Percentiles rank a stretch among this genome's conserved stretches.
These are phyloP conservation scores for Uropetala carovei DNA, from an alignment of 2,888 invertebrate genomes.

Conservation along the genomic window DNA sequence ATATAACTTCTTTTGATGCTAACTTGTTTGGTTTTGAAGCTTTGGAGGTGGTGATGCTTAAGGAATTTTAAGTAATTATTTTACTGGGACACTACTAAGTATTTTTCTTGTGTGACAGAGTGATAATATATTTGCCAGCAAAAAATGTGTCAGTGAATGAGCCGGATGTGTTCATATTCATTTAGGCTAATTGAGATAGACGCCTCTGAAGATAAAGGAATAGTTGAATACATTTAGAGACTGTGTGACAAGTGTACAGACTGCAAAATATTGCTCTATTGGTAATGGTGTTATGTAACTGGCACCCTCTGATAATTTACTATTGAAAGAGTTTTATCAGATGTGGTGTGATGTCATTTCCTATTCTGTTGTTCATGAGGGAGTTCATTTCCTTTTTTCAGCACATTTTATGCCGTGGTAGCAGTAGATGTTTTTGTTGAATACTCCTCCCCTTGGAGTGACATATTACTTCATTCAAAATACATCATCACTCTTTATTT, in stretches of 20 bases:
- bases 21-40: conserved; percentile 11
- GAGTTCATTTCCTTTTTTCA: conserved; percentile 4
- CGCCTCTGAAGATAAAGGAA: conserved; percentile 18
- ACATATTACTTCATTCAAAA: not conserved
- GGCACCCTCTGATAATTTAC: not conserved
- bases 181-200: conserved; percentile 28
- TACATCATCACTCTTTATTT: conserved; percentile 27
- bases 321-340: not conserved
- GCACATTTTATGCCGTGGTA: not conserved
- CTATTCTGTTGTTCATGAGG: not conserved
- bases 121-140: not conserved
- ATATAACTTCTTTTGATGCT: not conserved
- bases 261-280: conserved; percentile 2
- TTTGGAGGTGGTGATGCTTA: not conserved
- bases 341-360: conserved; percentile 34
- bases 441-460: not conserved
- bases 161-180: conserved; percentile 54
- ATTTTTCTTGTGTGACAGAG: not conserved
- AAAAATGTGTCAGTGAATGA: conserved; percentile 23
- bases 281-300: not conserved
- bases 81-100: too few species aligned
- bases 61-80: not conserved
- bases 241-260: conserved; percentile 36
- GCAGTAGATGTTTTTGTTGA: not conserved
- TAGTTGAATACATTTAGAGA: conserved; percentile 20